Conservation (phyloP, 2,797 vertebrate genomes). For the Phoxinus dragarum region DNA sequence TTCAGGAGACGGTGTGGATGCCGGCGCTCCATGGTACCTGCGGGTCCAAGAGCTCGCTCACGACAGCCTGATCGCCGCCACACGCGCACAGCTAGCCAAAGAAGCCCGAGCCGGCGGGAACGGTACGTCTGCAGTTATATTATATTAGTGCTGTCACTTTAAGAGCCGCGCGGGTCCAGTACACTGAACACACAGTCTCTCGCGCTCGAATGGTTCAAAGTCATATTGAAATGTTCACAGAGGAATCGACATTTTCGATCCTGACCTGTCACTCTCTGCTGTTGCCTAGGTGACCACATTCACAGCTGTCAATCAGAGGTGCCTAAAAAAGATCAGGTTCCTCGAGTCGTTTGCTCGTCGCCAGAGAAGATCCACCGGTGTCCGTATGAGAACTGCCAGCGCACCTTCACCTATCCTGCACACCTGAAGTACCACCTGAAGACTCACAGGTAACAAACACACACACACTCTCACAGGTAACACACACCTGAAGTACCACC, state of each 20-base stretch:
- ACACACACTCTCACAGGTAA: neutral
- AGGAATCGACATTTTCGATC: too few relatives aligned
- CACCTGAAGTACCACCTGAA: slow-evolving; percentile 99
- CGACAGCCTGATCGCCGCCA: slow-evolving; percentile 97
- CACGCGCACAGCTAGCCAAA: slow-evolving; percentile 93
- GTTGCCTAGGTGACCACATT: slow-evolving; percentile 85
- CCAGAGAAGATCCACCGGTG: slow-evolving; percentile 91
- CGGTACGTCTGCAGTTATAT: slow-evolving; percentile 70
- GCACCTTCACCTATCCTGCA: slow-evolving; percentile 96
- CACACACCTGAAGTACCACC: too few relatives aligned
- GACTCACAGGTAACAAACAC: slow-evolving; percentile 87
- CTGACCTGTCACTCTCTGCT: slow-evolving; percentile 1
- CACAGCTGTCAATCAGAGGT: slow-evolving; percentile 85
- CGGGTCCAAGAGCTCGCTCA: slow-evolving; percentile 97
- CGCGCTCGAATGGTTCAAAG: too few relatives aligned
- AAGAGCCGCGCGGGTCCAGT: too few relatives aligned
- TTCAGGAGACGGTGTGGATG: slow-evolving; percentile 87
- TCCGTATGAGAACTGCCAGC: slow-evolving; percentile 92
- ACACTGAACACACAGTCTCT: too few relatives aligned
- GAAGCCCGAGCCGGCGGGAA: slow-evolving; percentile 88
- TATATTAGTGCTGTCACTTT: too few relatives aligned
- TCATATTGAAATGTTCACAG: too few relatives aligned
- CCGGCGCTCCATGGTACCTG: slow-evolving; percentile 94
- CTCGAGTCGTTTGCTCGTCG: slow-evolving; percentile 77
- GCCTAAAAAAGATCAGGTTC: slow-evolving; percentile 80